phyloP scores from a whole-genome alignment of 2,888 invertebrate genomes.

The Zygaena filipendulae region DNA sequence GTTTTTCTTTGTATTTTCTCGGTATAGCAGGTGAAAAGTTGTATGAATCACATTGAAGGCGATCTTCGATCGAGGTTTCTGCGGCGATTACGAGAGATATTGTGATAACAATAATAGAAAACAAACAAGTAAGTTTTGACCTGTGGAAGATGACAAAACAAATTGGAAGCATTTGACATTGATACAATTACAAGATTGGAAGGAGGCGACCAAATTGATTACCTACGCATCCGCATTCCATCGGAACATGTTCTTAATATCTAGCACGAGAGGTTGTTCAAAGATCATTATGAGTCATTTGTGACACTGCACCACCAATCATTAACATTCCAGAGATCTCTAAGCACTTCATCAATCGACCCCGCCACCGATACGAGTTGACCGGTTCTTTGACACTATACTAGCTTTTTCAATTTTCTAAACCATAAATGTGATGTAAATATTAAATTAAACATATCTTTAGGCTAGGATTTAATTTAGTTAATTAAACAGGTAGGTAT shows the following conservation, averaged over 20 bases:
- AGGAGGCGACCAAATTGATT: slow-evolving; percentile 25
- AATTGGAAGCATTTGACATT: slow-evolving; percentile 20
- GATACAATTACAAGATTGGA: slow-evolving; percentile 20
- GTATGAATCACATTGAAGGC: too few species aligned
- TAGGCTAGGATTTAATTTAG: too few species aligned
- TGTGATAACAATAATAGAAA: too few species aligned
- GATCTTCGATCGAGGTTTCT: too few species aligned
- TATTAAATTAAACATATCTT: not conserved
- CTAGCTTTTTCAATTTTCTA: slow-evolving; percentile 3
- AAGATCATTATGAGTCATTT: slow-evolving; percentile 43
- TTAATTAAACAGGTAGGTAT: too few species aligned
- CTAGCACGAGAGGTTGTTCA: slow-evolving; percentile 27
- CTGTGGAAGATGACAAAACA: too few species aligned
- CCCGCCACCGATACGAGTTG: slow-evolving; percentile 18
- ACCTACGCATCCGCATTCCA: slow-evolving; percentile 55
- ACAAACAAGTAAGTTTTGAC: too few species aligned
- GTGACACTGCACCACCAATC: slow-evolving; percentile 48
- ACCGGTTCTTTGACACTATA: slow-evolving; percentile 26
- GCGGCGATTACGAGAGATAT: too few species aligned
- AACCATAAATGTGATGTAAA: slow-evolving; percentile 1
- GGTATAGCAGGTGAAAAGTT: too few species aligned
- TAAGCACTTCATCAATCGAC: slow-evolving; percentile 31
- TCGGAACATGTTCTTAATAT: slow-evolving; percentile 49
- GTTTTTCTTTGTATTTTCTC: too few species aligned
- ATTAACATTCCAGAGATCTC: slow-evolving; percentile 51